These are phyloP conservation scores for Petrocephalus sullivani DNA, from an alignment of 2,797 vertebrate species.

Conservation along the genomic window DNA sequence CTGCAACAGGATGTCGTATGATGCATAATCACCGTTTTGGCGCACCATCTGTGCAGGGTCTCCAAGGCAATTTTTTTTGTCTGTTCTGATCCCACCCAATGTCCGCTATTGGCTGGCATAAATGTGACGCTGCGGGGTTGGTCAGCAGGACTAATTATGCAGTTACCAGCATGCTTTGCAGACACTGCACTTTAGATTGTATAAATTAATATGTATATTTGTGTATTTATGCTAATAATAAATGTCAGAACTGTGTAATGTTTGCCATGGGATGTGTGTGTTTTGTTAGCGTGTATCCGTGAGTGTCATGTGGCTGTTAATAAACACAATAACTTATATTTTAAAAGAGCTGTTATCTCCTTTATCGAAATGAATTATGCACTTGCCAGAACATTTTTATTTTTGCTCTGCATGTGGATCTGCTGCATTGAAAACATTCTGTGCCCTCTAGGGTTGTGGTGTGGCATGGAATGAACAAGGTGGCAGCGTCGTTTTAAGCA, in stretches of 20 bases:
- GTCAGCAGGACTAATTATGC: not conserved
- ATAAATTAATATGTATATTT: not conserved
- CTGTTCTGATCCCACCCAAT: not conserved
- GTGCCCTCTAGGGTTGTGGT: not conserved
- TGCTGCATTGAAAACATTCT: not conserved
- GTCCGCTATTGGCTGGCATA: not conserved
- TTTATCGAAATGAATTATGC: not conserved
- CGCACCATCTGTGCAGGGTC: not conserved
- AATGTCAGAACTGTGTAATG: not conserved
- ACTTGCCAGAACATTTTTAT: not conserved
- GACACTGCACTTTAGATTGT: not conserved
- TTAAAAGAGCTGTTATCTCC: not conserved
- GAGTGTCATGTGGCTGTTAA: not conserved
- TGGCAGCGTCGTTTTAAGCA: not conserved
- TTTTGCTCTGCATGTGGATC: not conserved
- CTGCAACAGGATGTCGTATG: not conserved
- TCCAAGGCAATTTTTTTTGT: not conserved
- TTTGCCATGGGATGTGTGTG: not conserved
- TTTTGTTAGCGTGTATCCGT: not conserved
- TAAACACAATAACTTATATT: not conserved
- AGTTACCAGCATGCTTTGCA: not conserved
- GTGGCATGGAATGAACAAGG: not conserved
- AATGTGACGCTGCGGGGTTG: no score
- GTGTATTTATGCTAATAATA: not conserved
- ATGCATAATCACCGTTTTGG: not conserved